Percentiles rank a stretch among this genome's conserved stretches.
Conservation (phyloP, 2,888 invertebrate genomes). For the Tupiocoris notatus region DNA sequence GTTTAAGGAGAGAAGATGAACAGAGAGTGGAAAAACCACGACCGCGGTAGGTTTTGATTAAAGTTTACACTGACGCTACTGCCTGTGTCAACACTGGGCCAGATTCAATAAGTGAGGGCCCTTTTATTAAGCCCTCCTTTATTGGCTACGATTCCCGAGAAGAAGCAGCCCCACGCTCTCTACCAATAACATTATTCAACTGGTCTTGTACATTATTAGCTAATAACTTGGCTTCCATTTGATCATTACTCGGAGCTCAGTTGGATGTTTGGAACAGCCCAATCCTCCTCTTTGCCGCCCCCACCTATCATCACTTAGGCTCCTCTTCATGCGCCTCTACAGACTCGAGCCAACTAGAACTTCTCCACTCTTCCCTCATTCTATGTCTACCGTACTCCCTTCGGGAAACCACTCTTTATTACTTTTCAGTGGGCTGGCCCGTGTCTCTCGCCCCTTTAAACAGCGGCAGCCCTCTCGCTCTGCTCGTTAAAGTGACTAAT, state of each 20-base stretch:
- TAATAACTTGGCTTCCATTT: slow-evolving; percentile 51
- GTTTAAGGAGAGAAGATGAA: slow-evolving; percentile 51
- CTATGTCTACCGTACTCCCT: slow-evolving; percentile 2
- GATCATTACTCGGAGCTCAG: slow-evolving; percentile 33
- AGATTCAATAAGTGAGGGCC: slow-evolving; percentile 49
- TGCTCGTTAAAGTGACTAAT: slow-evolving; percentile 31
- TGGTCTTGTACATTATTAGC: slow-evolving; percentile 49
- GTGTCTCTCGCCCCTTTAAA: slow-evolving; percentile 13
- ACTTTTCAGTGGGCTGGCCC: slow-evolving; percentile 29
- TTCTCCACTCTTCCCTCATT: slow-evolving; percentile 11
- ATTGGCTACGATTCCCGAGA: slow-evolving; percentile 45
- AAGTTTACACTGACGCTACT: slow-evolving; percentile 50
- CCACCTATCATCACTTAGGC: neutral
- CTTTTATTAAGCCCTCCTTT: slow-evolving; percentile 49
- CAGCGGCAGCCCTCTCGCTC: slow-evolving; percentile 1
- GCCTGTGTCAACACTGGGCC: slow-evolving; percentile 48
- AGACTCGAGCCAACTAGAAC: no score
- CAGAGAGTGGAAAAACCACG: slow-evolving; percentile 47
- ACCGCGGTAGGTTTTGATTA: slow-evolving; percentile 49
- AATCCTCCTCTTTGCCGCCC: neutral
- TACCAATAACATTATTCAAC: slow-evolving; percentile 50
- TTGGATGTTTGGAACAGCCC: neutral
- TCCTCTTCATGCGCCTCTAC: slow-evolving; percentile 10
- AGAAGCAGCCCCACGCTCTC: slow-evolving; percentile 34
- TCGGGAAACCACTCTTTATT: slow-evolving; percentile 40